Percentiles rank a stretch among this genome's conserved stretches.
phyloP scores from a whole-genome alignment of 1,140 invertebrate genomes.

The Melipona quadrifasciata region DNA sequence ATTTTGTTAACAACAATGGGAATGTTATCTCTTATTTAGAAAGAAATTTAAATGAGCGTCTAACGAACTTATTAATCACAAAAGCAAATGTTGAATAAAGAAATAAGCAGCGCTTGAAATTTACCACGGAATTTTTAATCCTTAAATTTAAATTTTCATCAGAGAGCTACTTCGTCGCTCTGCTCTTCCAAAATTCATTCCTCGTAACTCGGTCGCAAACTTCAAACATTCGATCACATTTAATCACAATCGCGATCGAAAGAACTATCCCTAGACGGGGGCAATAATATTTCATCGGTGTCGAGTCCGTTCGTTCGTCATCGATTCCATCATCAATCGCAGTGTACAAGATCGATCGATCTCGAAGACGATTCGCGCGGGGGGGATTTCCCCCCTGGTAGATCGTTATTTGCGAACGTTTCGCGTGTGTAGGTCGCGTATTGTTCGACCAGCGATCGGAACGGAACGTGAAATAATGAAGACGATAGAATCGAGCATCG shows the following conservation, averaged over 20 bases:
- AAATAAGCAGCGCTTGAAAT: not conserved
- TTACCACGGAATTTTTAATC: not conserved
- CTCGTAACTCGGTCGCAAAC: not conserved
- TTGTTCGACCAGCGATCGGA: not conserved
- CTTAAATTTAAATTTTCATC: not conserved
- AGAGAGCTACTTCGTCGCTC: too few species aligned
- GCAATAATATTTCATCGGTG: not conserved
- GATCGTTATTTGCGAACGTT: too few species aligned
- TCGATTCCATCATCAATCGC: not conserved
- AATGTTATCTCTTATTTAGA: not conserved
- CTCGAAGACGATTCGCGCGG: not conserved
- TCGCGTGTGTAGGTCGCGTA: too few species aligned
- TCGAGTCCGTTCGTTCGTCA: too few species aligned
- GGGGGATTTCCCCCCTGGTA: not conserved
- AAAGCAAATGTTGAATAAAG: not conserved
- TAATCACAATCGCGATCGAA: too few species aligned
- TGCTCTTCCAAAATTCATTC: too few species aligned
- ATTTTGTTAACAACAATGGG: not conserved
- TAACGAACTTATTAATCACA: not conserved
- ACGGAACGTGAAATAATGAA: slow-evolving; percentile 17
- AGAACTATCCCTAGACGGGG: not conserved
- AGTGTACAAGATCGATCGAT: not conserved
- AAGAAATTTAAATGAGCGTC: not conserved
- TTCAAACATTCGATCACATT: not conserved
- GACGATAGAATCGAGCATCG: not conserved